Evolutionary conservation across 1,140 invertebrate species (phyloP).

Genomic region (silkworm (Bombyx mori)): ASM3026992v2 NC_085113.1:9410501-9411000

Average conservation of each 20-base stretch:
- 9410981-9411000: conserved; percentile 67
- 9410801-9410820: conserved; percentile 30
- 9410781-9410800: conserved; percentile 54
- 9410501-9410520: conserved; percentile 35
- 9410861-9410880: too few relatives aligned
- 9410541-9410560: conserved; percentile 45
- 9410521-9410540: conserved; percentile 39
- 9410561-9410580: conserved; percentile 53
- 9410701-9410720: conserved; percentile 59
- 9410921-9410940: conserved; percentile 46
- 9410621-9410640: conserved; percentile 55
- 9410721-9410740: conserved; percentile 42
- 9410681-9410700: conserved; percentile 55
- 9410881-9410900: too few relatives aligned
- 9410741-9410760: conserved; percentile 51
- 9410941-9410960: conserved; percentile 45
- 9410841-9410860: too few relatives aligned
- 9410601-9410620: conserved; percentile 41
- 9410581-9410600: conserved; percentile 62
- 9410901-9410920: not conserved
- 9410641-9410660: conserved; percentile 56
- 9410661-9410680: conserved; percentile 51
- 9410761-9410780: conserved; percentile 54
- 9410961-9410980: conserved; percentile 67
- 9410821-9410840: too few relatives aligned